phyloP scores from a whole-genome alignment of 2,113 vertebrate genomes.

The Orcinus orca region DNA sequence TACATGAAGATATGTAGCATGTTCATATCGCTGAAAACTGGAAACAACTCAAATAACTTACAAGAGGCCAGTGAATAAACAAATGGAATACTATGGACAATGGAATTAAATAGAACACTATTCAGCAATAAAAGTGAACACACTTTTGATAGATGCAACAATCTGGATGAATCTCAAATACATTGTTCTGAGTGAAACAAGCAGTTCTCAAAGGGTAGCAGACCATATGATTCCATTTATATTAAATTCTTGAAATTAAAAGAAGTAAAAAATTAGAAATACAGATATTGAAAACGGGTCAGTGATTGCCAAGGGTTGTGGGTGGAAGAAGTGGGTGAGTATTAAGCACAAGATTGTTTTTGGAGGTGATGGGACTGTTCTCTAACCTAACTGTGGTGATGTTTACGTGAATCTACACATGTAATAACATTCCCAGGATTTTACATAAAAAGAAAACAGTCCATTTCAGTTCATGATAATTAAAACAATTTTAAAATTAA shows the following conservation, averaged over 20 bases:
- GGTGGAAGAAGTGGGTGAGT: accelerated
- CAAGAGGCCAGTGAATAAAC: not conserved
- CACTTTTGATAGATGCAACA: not conserved
- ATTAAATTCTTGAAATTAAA: not conserved
- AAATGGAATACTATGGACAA: not conserved
- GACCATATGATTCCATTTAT: not conserved
- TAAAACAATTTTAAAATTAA: not conserved
- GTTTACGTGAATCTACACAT: not conserved
- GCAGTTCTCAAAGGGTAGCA: not conserved
- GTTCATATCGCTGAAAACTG: not conserved
- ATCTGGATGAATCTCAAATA: not conserved
- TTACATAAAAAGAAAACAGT: not conserved
- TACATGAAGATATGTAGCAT: not conserved
- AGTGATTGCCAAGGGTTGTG: not conserved
- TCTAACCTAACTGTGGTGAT: not conserved
- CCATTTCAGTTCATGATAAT: not conserved
- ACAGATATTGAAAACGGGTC: not conserved
- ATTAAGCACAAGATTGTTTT: not conserved
- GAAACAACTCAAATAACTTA: not conserved
- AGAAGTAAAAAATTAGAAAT: not conserved
- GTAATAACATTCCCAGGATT: not conserved
- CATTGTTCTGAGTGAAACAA: not conserved
- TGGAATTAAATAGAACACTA: not conserved
- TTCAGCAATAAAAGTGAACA: not conserved
- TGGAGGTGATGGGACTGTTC: accelerated